phyloP scores from a whole-genome alignment of 2,888 invertebrate genomes.

The Marasmarcha lunaedactyla region DNA sequence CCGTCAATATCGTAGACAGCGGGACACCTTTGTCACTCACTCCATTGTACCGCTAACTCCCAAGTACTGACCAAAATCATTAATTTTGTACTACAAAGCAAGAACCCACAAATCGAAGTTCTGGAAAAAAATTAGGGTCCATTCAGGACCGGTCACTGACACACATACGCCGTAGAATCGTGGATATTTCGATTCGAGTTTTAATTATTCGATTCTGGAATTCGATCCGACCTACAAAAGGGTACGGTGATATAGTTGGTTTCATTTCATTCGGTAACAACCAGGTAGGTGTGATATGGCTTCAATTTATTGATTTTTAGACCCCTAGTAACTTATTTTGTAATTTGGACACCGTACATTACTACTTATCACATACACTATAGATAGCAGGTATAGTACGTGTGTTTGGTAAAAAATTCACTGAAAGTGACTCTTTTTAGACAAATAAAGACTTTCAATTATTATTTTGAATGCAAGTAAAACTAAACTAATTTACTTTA shows the following conservation, averaged over 20 bases:
- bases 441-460: too few species aligned
- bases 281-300: background rate
- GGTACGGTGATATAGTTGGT: slow-evolving; percentile 1
- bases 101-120: slow-evolving; percentile 64
- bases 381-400: too few species aligned
- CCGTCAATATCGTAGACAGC: slow-evolving; percentile 66
- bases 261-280: background rate
- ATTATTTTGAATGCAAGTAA: too few species aligned
- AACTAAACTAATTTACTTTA: too few species aligned
- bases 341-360: too few species aligned
- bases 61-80: slow-evolving; percentile 66
- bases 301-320: background rate
- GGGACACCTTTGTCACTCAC: slow-evolving; percentile 62
- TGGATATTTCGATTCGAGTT: slow-evolving; percentile 43
- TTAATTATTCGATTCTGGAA: slow-evolving; percentile 37
- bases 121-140: slow-evolving; percentile 55
- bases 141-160: slow-evolving; percentile 61
- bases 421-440: too few species aligned
- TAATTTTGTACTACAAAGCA: slow-evolving; percentile 68
- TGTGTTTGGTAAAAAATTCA: too few species aligned
- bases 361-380: too few species aligned
- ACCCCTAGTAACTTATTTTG: background rate
- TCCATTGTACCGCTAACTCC: slow-evolving; percentile 49
- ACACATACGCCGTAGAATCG: slow-evolving; percentile 26
- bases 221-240: slow-evolving; percentile 11